Percentiles rank a stretch among this genome's conserved stretches.
Evolutionary conservation across 2,888 invertebrate species (phyloP).

Genomic region (Loripinus fragilis): DNA sequence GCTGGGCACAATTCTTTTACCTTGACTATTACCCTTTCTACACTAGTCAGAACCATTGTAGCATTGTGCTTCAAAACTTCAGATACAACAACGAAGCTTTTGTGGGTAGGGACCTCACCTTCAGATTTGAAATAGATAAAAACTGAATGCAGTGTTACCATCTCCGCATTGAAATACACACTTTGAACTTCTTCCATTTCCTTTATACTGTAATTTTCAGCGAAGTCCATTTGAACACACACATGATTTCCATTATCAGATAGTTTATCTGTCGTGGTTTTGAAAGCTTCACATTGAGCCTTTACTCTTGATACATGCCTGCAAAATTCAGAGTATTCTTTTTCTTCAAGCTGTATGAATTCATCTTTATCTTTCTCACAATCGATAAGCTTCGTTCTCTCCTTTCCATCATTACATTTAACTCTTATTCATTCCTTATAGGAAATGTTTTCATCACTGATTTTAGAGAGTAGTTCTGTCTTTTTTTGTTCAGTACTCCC

Average conservation of each 20-base stretch:
- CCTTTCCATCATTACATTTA: neutral
- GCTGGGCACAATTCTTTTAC: too few relatives aligned
- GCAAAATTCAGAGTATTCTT: neutral
- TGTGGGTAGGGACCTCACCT: constrained; percentile 28
- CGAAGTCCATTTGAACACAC: constrained; percentile 35
- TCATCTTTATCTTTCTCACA: neutral
- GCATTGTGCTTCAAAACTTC: constrained; percentile 47
- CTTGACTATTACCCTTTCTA: too few relatives aligned
- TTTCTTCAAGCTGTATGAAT: neutral
- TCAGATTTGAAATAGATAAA: constrained; percentile 35
- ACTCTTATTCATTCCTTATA: constrained; percentile 1
- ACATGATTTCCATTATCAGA: constrained; percentile 24
- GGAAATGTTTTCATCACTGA: neutral
- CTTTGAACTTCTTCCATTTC: constrained; percentile 23
- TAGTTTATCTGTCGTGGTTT: constrained; percentile 37
- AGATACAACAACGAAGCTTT: constrained; percentile 46
- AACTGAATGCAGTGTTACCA: constrained; percentile 49
- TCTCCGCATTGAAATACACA: constrained; percentile 38
- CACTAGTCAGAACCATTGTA: too few relatives aligned
- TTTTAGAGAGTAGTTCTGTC: neutral
- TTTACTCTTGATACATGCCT: constrained; percentile 40
- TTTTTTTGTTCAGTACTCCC: neutral
- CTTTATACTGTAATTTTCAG: constrained; percentile 41
- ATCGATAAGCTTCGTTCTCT: neutral
- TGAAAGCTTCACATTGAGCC: constrained; percentile 35